Evolutionary conservation across 2,888 invertebrate species (phyloP).

Genomic region (Volucella bombylans): DNA sequence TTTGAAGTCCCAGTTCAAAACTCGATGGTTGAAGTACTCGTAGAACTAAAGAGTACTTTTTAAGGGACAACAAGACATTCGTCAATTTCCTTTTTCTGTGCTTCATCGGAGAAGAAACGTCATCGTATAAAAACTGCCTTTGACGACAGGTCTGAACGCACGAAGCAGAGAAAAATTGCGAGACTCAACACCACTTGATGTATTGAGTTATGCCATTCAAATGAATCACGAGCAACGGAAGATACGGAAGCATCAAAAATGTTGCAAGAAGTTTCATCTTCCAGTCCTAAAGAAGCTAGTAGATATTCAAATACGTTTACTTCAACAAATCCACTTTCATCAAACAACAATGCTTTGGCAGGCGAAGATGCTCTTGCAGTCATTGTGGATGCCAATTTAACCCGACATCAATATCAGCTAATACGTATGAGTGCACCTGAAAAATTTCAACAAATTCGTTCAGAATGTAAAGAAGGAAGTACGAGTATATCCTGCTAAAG

Average conservation of each 20-base stretch:
- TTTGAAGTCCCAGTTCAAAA: neutral
- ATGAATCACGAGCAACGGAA: too few species aligned
- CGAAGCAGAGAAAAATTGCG: too few species aligned
- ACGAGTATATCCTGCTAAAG: too few species aligned
- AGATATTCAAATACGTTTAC: neutral
- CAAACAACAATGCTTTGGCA: neutral
- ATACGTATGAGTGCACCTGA: too few species aligned
- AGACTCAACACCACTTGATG: too few species aligned
- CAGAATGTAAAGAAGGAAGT: too few species aligned
- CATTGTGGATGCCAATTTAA: slow-evolving; percentile 1
- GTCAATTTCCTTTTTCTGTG: neutral
- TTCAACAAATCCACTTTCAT: neutral
- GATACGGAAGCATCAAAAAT: too few species aligned
- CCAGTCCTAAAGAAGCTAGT: too few species aligned
- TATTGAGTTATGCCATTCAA: neutral
- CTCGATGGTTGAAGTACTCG: neutral
- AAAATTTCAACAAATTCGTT: too few species aligned
- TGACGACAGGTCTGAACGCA: too few species aligned
- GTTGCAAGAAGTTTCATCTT: too few species aligned
- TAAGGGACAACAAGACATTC: neutral
- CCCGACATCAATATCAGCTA: neutral
- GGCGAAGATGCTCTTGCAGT: neutral
- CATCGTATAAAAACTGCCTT: too few species aligned
- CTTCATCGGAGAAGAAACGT: neutral
- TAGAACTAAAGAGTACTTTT: neutral